Conservation (phyloP, 1,140 invertebrate species). For the Chrysomallon squamiferum region DNA sequence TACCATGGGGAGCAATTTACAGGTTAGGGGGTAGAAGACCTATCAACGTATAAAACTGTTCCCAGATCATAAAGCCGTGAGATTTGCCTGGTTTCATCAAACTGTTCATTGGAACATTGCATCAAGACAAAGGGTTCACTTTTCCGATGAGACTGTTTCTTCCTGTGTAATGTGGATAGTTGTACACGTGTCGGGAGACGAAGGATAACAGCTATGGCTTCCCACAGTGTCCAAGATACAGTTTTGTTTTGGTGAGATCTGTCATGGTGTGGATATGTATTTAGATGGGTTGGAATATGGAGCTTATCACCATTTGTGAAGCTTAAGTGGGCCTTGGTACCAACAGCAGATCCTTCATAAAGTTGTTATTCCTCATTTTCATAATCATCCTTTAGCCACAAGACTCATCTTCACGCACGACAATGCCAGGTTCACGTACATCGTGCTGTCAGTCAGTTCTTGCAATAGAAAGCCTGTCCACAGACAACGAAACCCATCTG, state of each 20-base stretch:
- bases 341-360: neutral
- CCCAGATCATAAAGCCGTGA: neutral
- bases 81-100: neutral
- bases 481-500: conserved; percentile 54
- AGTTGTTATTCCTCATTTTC: conserved; percentile 18
- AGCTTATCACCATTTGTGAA: conserved; percentile 4
- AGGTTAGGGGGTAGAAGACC: neutral
- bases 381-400: conserved; percentile 13
- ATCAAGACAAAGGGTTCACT: conserved; percentile 1
- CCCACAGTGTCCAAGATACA: conserved; percentile 6
- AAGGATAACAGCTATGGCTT: conserved; percentile 11
- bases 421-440: conserved; percentile 13
- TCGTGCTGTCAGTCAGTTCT: conserved; percentile 29
- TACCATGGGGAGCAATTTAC: neutral
- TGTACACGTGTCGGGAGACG: conserved; percentile 7
- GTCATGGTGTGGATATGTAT: too few relatives aligned
- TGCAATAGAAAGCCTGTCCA: conserved; percentile 34
- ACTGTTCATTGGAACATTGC: neutral
- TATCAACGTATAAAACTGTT: conserved; percentile 1
- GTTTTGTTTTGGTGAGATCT: conserved; percentile 9
- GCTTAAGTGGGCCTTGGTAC: too few relatives aligned
- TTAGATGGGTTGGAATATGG: too few relatives aligned
- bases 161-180: too few relatives aligned
- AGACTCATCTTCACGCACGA: conserved; percentile 18
- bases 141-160: neutral